Base-by-base conservation (phyloP, 1,140 invertebrate genomes). In the Eupeodes corollae region DNA sequence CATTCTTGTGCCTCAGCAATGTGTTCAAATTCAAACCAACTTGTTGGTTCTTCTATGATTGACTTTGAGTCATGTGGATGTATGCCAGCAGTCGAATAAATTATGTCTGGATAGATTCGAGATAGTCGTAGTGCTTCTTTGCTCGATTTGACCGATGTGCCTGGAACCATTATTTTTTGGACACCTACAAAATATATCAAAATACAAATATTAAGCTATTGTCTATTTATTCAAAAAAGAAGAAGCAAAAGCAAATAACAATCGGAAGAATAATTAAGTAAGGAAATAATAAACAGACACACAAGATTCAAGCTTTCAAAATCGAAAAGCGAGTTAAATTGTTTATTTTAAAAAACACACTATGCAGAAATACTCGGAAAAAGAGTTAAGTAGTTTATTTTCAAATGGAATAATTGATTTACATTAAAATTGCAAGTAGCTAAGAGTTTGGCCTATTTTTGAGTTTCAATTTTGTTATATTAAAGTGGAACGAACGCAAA, bases 41-140 rank as follows among this genome's bases (percentile, higher is more conserved):
- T 77, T 12, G 81, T 70, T 50, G 79, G 77, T 56, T 86, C 82
- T 43, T 91, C 86, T 46, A 80, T 79, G 81, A 91, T 95, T 2
- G 86, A 87, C 72, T 94, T 95, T 1, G 92, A 91, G 74, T 96
- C 92, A 70, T 95, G 91, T 9, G 92, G 91, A 73, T 96, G 91
- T 49, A 97, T 84, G 87, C 88, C 91, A 66, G 90, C 89, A 56
- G 92, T 93, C 38, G 86, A 93, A 70, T 94, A 95, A 39, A 95
- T 77, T 15, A 82, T 86, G 52, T 87, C 87, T 41, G 90, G 89
- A 72, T 91, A 89, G 58, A 91, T 82, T 62, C 87, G 77, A 39
- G 89, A 89, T 32, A 92, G 71, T 67, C 89, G 78, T 46, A 93
- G 72, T 34, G 88, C 90, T 74, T 94, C 90, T 74, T 91, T 91